Base-by-base conservation (phyloP, 2,797 vertebrate genomes). In the Malacoctenus gilli region DNA sequence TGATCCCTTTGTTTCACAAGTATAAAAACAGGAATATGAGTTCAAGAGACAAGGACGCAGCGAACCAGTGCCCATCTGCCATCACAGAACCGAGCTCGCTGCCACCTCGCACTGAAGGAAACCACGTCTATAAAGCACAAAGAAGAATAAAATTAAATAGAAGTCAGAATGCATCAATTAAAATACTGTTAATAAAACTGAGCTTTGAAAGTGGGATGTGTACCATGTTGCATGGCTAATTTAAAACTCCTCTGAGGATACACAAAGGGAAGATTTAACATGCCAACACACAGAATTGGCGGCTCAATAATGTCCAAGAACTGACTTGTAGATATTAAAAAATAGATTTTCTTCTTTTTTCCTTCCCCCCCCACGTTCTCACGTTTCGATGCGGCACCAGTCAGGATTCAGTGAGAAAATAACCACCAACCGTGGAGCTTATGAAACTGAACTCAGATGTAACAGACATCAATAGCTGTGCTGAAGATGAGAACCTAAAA, bases 171-270 rank as follows among this genome's bases (percentile, higher is more conserved):
- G 65, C 42, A 58, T 42, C 42, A 63, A 71, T 72, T 59, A 80
- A 85, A 88, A 88, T 77, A 80, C 72, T 79, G 72, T 68, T 55
- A 56, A 54, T 70, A 72, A 79, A 79, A 65, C 18, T 11, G 19
- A 70, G 62, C 49, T 43, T 44, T 55, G 47, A 63, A 53, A 39
- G 50, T 62, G 41, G 19, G 18, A 34, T 52, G 61, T 3, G 42
- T 63, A 70, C 53, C 1, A 22, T 14, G 12, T 43, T 15, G 40
- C n/a, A 49, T 20, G 16, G 22, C 32, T 12, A 32, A 22, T 3
- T 38, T 19, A 3, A 10, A n/a, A 23, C 4, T 19, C 9, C 8
- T 19, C 19, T 32, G 20, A 49, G 11, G 42, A 64, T 19, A 35
- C 25, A 21, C 47, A 52, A 3, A 35, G 19, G n/a, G 51, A 41